A percentile compares a stretch with the other conserved stretches of the same genome.
These are phyloP conservation scores for Liolophura sinensis DNA, from an alignment of 1,140 invertebrate genomes.

Conservation along the genomic window DNA sequence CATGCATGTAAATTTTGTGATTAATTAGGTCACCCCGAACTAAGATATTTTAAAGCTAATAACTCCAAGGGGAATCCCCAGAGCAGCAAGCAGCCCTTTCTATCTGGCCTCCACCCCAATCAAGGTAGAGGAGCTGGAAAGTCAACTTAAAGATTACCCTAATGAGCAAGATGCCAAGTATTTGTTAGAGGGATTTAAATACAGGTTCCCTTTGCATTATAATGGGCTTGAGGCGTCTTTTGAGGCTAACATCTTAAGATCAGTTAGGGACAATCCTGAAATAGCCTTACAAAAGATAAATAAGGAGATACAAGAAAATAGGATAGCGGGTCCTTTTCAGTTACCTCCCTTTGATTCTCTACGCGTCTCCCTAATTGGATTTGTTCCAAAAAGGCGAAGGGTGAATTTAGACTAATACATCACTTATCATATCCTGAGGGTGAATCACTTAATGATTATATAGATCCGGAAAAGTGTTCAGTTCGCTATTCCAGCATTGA, in stretches of 20 bases:
- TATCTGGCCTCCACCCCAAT: too few species aligned
- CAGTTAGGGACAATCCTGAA: not conserved
- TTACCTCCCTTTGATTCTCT: too few species aligned
- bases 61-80: too few species aligned
- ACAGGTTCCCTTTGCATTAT: constrained; percentile 8
- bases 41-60: too few species aligned
- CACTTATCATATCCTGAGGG: constrained; percentile 5
- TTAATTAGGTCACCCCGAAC: too few species aligned
- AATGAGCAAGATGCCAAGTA: too few species aligned
- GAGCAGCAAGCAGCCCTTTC: too few species aligned
- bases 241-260: not conserved
- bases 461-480: constrained; percentile 6
- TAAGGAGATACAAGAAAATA: constrained; percentile 3
- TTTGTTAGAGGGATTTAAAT: too few species aligned
- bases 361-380: constrained; percentile 7
- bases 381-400: constrained; percentile 10
- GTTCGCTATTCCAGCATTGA: constrained; percentile 10
- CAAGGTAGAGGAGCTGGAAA: too few species aligned
- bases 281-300: constrained; percentile 4
- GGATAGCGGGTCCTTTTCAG: constrained; percentile 9
- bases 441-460: constrained; percentile 11
- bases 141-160: too few species aligned
- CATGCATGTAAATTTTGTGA: too few species aligned
- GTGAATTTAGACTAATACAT: constrained; percentile 12
- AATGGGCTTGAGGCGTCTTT: not conserved